phyloP scores from a whole-genome alignment of 2,113 vertebrate species.

The Shinisaurus crocodilurus region DNA sequence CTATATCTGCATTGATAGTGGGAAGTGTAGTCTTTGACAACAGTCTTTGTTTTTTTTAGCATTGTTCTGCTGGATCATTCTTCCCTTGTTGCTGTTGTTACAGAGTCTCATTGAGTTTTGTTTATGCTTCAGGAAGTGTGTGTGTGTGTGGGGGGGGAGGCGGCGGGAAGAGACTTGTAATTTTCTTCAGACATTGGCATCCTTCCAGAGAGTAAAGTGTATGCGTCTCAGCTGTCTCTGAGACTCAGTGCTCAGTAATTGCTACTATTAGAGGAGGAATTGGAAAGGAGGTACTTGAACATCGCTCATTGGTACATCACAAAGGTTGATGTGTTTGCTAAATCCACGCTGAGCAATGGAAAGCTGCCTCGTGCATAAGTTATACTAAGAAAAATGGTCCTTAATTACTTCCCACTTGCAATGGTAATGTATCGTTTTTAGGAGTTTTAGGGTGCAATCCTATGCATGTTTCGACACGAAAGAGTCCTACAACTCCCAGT shows the following conservation, averaged over 20 bases:
- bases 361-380: neutral
- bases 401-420: neutral
- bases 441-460: too few species aligned
- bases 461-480: too few species aligned
- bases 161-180: constrained; percentile 20
- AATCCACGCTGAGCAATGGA: neutral
- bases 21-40: constrained; percentile 6
- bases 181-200: constrained; percentile 38
- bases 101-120: constrained; percentile 34
- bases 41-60: neutral
- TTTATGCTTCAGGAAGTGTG: constrained; percentile 41
- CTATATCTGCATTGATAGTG: neutral
- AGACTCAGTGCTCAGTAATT: neutral
- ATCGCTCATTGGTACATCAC: rapidly evolving
- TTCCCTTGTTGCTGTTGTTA: neutral
- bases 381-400: neutral
- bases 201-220: constrained; percentile 29
- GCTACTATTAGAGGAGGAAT: constrained; percentile 44
- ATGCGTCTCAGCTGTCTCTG: constrained; percentile 28
- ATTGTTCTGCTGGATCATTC: constrained; percentile 2
- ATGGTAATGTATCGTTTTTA: neutral
- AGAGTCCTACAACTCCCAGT: too few species aligned
- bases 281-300: constrained; percentile 37
- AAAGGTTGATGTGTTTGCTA: neutral
- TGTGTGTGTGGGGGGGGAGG: neutral